Evolutionary conservation across 2,888 invertebrate genomes (phyloP).

Genomic region (Meliscaeva auricollis): DNA sequence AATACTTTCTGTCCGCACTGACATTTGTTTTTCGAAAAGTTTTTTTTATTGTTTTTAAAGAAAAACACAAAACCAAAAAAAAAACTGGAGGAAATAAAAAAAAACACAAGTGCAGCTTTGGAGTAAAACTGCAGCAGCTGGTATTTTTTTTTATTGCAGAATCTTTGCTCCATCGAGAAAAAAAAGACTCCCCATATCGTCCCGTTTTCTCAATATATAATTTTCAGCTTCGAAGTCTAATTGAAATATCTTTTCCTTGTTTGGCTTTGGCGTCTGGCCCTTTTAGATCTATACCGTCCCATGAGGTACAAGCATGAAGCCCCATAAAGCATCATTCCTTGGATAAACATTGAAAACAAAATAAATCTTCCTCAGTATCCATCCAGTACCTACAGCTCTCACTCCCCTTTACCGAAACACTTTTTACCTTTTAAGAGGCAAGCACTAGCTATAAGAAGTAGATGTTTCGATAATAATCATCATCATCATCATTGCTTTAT

Average conservation of each 20-base stretch:
- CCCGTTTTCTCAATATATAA: neutral
- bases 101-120: constrained; percentile 37
- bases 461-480: constrained; percentile 75
- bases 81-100: too few relatives aligned
- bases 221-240: constrained; percentile 50
- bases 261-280: neutral
- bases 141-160: constrained; percentile 16
- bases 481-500: constrained; percentile 66
- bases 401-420: constrained; percentile 5
- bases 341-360: constrained; percentile 73
- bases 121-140: constrained; percentile 21
- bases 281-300: neutral
- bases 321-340: constrained; percentile 71
- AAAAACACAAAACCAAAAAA: neutral
- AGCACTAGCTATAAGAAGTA: constrained; percentile 25
- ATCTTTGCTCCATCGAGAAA: constrained; percentile 1
- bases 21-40: constrained; percentile 35
- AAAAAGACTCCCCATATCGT: neutral
- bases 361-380: constrained; percentile 62
- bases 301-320: neutral
- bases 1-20: constrained; percentile 25
- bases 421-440: constrained; percentile 22
- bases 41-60: neutral
- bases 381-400: neutral
- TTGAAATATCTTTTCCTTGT: constrained; percentile 65